These are phyloP conservation scores for Craniophora ligustri DNA, from an alignment of 2,888 invertebrate species.

Conservation along the genomic window DNA sequence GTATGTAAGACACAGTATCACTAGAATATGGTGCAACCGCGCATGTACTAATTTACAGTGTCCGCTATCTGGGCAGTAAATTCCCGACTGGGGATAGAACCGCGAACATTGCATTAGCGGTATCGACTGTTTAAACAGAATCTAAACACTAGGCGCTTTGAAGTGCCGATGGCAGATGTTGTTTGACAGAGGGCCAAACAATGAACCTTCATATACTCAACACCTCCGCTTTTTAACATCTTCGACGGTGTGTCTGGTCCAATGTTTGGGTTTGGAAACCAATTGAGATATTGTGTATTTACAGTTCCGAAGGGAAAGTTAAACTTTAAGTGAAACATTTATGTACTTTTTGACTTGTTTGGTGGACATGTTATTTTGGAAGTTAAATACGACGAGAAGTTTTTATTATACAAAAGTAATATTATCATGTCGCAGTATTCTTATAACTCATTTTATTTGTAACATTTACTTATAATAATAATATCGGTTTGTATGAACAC, in stretches of 20 bases:
- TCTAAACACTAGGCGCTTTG: slow-evolving; percentile 70
- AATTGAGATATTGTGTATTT: slow-evolving; percentile 72
- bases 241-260: slow-evolving; percentile 70
- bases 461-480: slow-evolving; percentile 32
- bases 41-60: slow-evolving; percentile 46
- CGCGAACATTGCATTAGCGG: slow-evolving; percentile 77
- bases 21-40: slow-evolving; percentile 39
- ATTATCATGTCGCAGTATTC: too few relatives aligned
- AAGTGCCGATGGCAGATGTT: slow-evolving; percentile 74
- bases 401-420: too few relatives aligned
- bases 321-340: slow-evolving; percentile 50
- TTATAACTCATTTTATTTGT: slow-evolving; percentile 16
- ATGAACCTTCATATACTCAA: slow-evolving; percentile 76
- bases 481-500: slow-evolving; percentile 34
- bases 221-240: slow-evolving; percentile 81
- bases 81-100: slow-evolving; percentile 56
- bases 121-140: slow-evolving; percentile 73
- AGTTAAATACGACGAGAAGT: slow-evolving; percentile 2
- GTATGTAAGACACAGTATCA: slow-evolving; percentile 31
- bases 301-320: slow-evolving; percentile 61
- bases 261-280: slow-evolving; percentile 68
- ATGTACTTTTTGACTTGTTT: slow-evolving; percentile 38
- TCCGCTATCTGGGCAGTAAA: slow-evolving; percentile 42
- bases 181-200: slow-evolving; percentile 80
- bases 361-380: slow-evolving; percentile 36